phyloP scores from a whole-genome alignment of 1,140 invertebrate genomes.

The Cepaea nemoralis region DNA sequence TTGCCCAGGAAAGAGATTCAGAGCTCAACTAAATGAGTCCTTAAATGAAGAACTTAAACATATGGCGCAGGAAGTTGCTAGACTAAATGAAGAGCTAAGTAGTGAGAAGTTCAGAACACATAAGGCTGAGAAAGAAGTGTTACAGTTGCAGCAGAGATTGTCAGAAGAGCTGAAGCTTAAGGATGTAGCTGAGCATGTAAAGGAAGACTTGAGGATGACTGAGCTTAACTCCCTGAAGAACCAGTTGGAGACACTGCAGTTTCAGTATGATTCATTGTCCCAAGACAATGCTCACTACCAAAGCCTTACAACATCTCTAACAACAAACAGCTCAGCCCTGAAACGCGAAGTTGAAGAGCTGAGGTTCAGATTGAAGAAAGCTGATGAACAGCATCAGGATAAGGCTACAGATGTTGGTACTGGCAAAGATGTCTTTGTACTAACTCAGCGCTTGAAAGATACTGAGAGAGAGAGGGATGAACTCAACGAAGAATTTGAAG shows the following conservation, averaged over 20 bases:
- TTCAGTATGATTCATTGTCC: slow-evolving; percentile 79
- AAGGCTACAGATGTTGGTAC: not conserved
- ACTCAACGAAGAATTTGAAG: slow-evolving; percentile 63
- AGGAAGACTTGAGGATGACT: not conserved
- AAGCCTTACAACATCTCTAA: slow-evolving; percentile 68
- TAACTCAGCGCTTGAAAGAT: slow-evolving; percentile 20
- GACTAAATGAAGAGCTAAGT: slow-evolving; percentile 26
- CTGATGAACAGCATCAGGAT: not conserved
- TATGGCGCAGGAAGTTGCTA: not conserved
- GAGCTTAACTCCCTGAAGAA: slow-evolving; percentile 50
- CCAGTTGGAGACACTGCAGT: slow-evolving; percentile 57
- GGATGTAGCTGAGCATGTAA: not conserved
- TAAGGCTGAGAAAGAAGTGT: slow-evolving; percentile 25
- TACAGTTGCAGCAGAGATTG: slow-evolving; percentile 4
- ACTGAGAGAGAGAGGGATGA: slow-evolving; percentile 51
- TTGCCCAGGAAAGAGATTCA: not conserved
- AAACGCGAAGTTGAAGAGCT: slow-evolving; percentile 66
- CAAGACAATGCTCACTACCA: slow-evolving; percentile 85
- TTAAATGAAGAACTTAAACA: not conserved
- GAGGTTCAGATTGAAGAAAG: slow-evolving; percentile 34
- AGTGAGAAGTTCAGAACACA: slow-evolving; percentile 16
- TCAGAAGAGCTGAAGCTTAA: slow-evolving; percentile 15
- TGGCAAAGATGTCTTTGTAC: not conserved
- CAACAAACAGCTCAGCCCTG: slow-evolving; percentile 70
- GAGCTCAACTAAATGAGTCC: not conserved